Evolutionary conservation across 1,140 invertebrate genomes (phyloP).

Genomic region (Listronotus bonariensis): DNA sequence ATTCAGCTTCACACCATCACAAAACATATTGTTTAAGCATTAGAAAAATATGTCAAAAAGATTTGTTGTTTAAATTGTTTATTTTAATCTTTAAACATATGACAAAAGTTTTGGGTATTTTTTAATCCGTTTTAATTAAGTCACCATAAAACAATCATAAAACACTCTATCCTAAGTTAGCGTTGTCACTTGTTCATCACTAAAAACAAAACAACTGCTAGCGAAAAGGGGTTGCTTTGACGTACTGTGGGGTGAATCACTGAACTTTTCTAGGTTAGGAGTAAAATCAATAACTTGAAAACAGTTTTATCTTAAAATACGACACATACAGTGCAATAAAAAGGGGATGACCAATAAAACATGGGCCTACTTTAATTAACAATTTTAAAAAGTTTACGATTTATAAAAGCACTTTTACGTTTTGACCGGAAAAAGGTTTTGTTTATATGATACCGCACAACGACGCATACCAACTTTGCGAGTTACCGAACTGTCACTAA

Average conservation of each 20-base stretch:
- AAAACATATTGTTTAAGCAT: too few species aligned
- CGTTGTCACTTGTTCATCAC: neutral
- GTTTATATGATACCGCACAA: constrained; percentile 32
- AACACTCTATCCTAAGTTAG: neutral
- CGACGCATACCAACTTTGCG: constrained; percentile 16
- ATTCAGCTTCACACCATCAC: too few species aligned
- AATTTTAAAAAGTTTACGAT: neutral
- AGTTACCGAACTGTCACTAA: constrained; percentile 39
- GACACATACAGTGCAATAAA: neutral
- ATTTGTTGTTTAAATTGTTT: too few species aligned
- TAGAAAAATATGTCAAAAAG: too few species aligned
- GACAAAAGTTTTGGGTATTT: too few species aligned
- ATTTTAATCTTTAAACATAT: too few species aligned
- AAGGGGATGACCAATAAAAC: neutral
- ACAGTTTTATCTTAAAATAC: neutral
- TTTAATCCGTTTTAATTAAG: too few species aligned
- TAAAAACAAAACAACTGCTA: constrained; percentile 19
- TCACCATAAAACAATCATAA: neutral
- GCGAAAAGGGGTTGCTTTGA: constrained; percentile 5
- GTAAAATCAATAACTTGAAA: constrained; percentile 19
- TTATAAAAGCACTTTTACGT: constrained; percentile 10
- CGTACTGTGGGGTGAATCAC: constrained; percentile 23
- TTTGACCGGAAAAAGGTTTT: constrained; percentile 22
- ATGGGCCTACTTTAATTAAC: neutral
- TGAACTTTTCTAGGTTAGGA: constrained; percentile 31